Base-by-base conservation (phyloP, 2,888 invertebrate species). In the Volucella inanis region DNA sequence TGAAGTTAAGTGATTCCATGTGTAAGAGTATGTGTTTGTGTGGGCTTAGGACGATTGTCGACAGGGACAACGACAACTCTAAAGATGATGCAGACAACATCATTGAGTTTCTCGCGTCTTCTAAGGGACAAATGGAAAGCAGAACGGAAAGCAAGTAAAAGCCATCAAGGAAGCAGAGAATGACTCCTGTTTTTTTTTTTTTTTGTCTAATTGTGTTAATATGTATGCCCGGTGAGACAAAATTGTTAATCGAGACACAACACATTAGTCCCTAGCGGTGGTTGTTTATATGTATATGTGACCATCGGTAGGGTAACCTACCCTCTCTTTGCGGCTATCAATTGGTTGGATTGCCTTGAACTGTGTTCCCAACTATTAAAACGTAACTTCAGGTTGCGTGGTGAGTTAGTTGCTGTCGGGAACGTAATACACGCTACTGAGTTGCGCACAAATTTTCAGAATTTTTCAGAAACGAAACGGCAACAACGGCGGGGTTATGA, bases 341-440 rank as follows among this genome's bases (percentile, higher is more conserved):
- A 84, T 84, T 76, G 61, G 84, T 80, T 41, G 75, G 59, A 80
- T 75, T 80, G 75, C 84, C 84, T 84, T 84, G 84, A 80, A 84
- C 71, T 76, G 84, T 80, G 78, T 47, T 65, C 65, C 70, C 61
- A 71, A 61, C 70, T 31, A 54, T 61, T 80, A 49, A 62, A 47
- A 57, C 61, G 15, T 54, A 67, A 65, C 41, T 59, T 47, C 68
- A 57, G 79, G 61, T 49, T 45, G 47, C 52, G 41, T 50, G 57
- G 74, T 78, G 72, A 67, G 38, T 77, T 65, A 62, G 62, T 71
- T 71, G 65, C 52, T 62, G 43, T 68, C 45, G 81, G 45, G 52
- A 81, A 55, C 64, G 74, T 50, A 57, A 62, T 31, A 75, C 75
- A 80, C 65, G 65, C 70, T 71, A 70, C 61, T 78, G 67, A n/a